Base-by-base conservation (phyloP, 2,888 invertebrate species). In the Cephus rjabovi region DNA sequence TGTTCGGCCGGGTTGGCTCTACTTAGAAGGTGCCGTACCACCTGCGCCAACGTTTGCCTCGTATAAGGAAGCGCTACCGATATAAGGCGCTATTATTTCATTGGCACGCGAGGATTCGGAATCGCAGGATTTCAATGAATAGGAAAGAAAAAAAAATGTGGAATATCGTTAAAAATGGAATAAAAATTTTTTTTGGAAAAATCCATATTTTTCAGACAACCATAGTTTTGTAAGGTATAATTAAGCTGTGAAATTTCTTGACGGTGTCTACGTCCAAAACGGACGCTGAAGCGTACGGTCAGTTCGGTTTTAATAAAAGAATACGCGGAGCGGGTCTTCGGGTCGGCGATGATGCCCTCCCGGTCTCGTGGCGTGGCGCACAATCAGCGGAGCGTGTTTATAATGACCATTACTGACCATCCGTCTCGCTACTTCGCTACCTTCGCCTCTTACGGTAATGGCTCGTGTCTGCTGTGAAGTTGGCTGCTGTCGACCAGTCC, bases 291-390 rank as follows among this genome's bases (percentile, higher is more conserved):
- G 15, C 15, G 37, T 40, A 40, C 15, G 40, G 40, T 40, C 40
- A 40, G 40, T 40, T 79, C 80, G 80, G 83, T 84, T 85, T 89
- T 89, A 88, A 89, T 90, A 88, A 90, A 89, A 89, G 86, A 88
- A 89, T 89, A 87, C 35, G 74, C 1, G 33, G 71, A 78, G 76
- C 90, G 91, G 91, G 90, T 90, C 90, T 90, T 83, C 90, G 91
- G 90, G 90, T 90, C 91, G 90, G 82, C 91, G 91, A 90, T 90
- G 91, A 90, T 90, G 90, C 90, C 90, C 90, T 87, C 88, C 84
- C 86, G 87, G 87, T 87, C 89, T 86, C 86, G 89, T 90, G 89
- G 88, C 69, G 34, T 87, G 89, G 86, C 89, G 89, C 89, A 88
- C 90, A 90, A 90, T 90, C 90, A 91, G 86, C 91, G 88, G 85